Percentiles rank a stretch among this genome's conserved stretches.
Conservation (phyloP, 1,140 invertebrate genomes). For the Drosophila simulans region DNA sequence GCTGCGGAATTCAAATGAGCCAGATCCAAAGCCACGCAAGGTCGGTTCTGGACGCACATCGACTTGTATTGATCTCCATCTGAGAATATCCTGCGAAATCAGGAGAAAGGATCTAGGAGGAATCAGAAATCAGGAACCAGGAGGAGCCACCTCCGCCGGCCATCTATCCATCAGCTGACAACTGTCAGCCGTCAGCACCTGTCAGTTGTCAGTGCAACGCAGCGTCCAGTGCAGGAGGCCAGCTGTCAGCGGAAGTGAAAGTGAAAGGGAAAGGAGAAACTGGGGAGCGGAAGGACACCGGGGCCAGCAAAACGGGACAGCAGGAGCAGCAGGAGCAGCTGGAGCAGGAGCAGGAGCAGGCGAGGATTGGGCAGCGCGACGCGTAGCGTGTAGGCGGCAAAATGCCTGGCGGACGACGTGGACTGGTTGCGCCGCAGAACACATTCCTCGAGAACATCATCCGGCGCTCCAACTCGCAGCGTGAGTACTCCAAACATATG, state of each 20-base stretch:
- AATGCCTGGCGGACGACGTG: slow-evolving; percentile 97
- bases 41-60: background rate
- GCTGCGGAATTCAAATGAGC: slow-evolving; percentile 23
- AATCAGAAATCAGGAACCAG: background rate
- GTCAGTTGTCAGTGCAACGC: slow-evolving; percentile 38
- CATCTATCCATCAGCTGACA: slow-evolving; percentile 54
- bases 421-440: slow-evolving; percentile 99
- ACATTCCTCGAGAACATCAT: slow-evolving; percentile 99
- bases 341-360: slow-evolving; percentile 21
- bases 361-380: slow-evolving; percentile 26
- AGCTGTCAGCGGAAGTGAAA: slow-evolving; percentile 24
- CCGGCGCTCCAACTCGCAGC: slow-evolving; percentile 97
- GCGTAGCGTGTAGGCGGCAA: slow-evolving; percentile 84
- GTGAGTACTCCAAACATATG: slow-evolving; percentile 89
- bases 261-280: background rate
- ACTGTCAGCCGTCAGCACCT: slow-evolving; percentile 29
- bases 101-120: background rate
- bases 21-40: slow-evolving; percentile 4
- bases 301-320: background rate
- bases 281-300: slow-evolving; percentile 11
- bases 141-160: background rate
- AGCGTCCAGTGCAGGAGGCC: slow-evolving; percentile 13
- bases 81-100: background rate
- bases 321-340: background rate
- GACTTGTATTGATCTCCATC: background rate